Base-by-base conservation (phyloP, 1,140 invertebrate genomes). In the Grapholita molesta region DNA sequence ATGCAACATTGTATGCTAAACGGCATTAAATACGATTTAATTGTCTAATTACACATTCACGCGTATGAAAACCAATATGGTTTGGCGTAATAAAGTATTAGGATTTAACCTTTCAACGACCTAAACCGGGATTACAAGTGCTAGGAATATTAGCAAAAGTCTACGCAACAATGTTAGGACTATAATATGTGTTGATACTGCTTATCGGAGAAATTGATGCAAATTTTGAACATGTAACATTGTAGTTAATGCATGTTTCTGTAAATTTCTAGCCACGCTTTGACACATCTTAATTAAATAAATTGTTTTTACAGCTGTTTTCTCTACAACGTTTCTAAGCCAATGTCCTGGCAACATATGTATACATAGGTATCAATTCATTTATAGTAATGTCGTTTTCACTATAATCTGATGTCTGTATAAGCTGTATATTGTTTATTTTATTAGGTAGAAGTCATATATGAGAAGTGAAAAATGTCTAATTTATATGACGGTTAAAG, bases 21-120 rank as follows among this genome's bases (percentile, higher is more conserved):
- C 28, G 11, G 28, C 65, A 67, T 28, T 72, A 69, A 72, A 69
- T 69, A 53, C 67, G 42, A 67, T 67, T 72, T 72, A 67, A 72
- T 66, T 72, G 55, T 72, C 67, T 68, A 68, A 72, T 72, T 72
- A 72, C 52, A 67, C 42, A 72, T 69, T 72, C 67, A 67, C 65
- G 15, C 35, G 55, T 61, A 61, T 61, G 55, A 15, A 32, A 61
- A 32, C 55, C 7, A 25, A 61, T 61, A 61, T 61, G 55, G 55
- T 61, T 55, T 15, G n/a, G 9, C 25, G 55, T 61, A 61, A 15
- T 61, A 32, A 61, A 28, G 55, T 28, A 61, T 61, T 61, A 61
- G 25, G 32, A 61, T 61, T 61, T 9, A 61, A 25, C 55, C 30
- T 28, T 61, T 12, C 12, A 55, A 4, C 25, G 15, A 18, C n/a